Conservation (phyloP, 1,140 invertebrate species). For the Trachelipus rathkii region DNA sequence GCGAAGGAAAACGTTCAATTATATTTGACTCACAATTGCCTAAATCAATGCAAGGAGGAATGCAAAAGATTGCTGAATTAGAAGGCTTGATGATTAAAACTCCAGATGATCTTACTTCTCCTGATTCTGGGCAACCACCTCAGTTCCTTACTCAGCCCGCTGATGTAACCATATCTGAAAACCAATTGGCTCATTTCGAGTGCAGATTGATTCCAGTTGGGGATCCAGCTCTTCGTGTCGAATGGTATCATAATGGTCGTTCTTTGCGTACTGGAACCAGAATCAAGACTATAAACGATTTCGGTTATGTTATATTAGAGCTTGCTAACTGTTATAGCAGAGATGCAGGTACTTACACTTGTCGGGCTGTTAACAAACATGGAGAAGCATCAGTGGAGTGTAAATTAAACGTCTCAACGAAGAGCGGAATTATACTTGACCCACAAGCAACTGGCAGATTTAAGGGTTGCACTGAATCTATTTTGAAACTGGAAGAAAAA, state of each 20-base stretch:
- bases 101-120: conserved; percentile 41
- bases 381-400: conserved; percentile 83
- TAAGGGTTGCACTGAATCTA: conserved; percentile 66
- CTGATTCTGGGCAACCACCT: conserved; percentile 78
- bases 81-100: conserved; percentile 70
- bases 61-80: conserved; percentile 86
- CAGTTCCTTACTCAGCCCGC: conserved; percentile 84
- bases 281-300: conserved; percentile 87
- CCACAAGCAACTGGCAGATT: conserved; percentile 54
- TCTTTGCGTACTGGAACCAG: conserved; percentile 77
- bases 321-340: conserved; percentile 80
- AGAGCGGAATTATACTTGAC: conserved; percentile 81
- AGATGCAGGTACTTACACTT: conserved; percentile 83
- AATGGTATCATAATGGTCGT: conserved; percentile 96
- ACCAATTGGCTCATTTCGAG: conserved; percentile 86
- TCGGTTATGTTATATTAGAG: conserved; percentile 82
- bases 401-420: conserved; percentile 68
- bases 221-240: conserved; percentile 86
- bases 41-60: conserved; percentile 86
- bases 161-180: conserved; percentile 79
- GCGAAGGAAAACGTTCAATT: conserved; percentile 75
- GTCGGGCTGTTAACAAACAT: conserved; percentile 81
- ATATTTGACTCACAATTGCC: conserved; percentile 86
- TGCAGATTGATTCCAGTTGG: conserved; percentile 82
- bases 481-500: conserved; percentile 83